Evolutionary conservation across 2,888 invertebrate genomes (phyloP).

Genomic region (Polymixis lichenea): DNA sequence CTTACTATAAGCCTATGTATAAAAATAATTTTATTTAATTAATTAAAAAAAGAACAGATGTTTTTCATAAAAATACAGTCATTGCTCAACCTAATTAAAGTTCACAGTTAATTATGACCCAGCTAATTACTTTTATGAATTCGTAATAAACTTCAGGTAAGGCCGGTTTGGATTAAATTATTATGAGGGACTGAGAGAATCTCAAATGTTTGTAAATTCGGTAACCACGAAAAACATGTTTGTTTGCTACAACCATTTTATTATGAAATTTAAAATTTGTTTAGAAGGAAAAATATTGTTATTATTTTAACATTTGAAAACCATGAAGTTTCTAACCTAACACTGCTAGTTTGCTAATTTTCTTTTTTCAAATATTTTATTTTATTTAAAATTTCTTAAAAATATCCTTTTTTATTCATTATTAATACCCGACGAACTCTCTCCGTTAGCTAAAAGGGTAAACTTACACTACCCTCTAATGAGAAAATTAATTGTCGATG

Average conservation of each 20-base stretch:
- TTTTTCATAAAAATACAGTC: background rate
- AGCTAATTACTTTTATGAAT: slow-evolving; percentile 39
- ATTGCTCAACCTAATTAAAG: slow-evolving; percentile 7
- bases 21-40: background rate
- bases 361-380: no score
- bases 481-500: background rate
- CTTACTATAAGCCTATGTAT: background rate
- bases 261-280: background rate
- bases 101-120: slow-evolving; percentile 24
- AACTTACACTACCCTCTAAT: background rate
- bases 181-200: slow-evolving; percentile 11
- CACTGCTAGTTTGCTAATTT: background rate
- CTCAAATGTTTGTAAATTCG: background rate
- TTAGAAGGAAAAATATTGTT: background rate
- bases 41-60: background rate
- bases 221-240: background rate
- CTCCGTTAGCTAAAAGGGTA: background rate
- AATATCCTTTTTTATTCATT: background rate
- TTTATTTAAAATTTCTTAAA: background rate
- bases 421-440: background rate
- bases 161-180: slow-evolving; percentile 8
- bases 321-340: background rate
- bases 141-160: slow-evolving; percentile 1
- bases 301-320: background rate
- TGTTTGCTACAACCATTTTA: background rate